A percentile compares a stretch with the other conserved stretches of the same genome.
These are phyloP conservation scores for Gracilinanus agilis DNA, from an alignment of 2,113 vertebrate species.

Conservation along the genomic window DNA sequence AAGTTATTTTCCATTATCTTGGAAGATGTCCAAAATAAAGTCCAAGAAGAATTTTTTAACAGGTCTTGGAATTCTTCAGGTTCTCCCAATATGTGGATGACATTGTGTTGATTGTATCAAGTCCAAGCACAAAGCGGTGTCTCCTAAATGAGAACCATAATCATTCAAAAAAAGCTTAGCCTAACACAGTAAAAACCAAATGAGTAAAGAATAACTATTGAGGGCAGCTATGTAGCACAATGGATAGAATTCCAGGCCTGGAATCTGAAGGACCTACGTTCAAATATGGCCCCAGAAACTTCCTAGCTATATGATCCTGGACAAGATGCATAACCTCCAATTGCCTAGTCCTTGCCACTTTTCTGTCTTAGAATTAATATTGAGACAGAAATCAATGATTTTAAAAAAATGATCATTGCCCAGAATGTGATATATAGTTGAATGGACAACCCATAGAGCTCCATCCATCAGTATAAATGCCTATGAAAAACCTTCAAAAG, in stretches of 20 bases:
- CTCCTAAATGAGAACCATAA: not conserved
- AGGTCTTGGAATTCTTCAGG: not conserved
- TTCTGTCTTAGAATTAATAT: too few species aligned
- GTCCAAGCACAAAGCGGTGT: not conserved
- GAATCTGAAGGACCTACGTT: too few species aligned
- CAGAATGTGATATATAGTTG: not conserved
- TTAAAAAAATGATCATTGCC: not conserved
- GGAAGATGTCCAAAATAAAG: not conserved
- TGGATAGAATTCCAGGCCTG: too few species aligned
- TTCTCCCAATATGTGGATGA: not conserved
- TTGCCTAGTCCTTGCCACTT: too few species aligned
- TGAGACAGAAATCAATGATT: too few species aligned
- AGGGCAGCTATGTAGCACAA: too few species aligned
- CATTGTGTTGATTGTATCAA: not conserved
- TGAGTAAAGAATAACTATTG: not conserved
- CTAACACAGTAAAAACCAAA: not conserved
- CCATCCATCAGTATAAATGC: not conserved
- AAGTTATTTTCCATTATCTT: not conserved
- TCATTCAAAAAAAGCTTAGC: not conserved
- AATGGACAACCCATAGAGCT: not conserved
- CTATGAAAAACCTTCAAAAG: not conserved
- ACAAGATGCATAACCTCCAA: too few species aligned
- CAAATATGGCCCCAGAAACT: too few species aligned
- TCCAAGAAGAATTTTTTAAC: not conserved
- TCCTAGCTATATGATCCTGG: too few species aligned